Base-by-base conservation (phyloP, 2,797 vertebrate species). In the Onychomys arenicola region DNA sequence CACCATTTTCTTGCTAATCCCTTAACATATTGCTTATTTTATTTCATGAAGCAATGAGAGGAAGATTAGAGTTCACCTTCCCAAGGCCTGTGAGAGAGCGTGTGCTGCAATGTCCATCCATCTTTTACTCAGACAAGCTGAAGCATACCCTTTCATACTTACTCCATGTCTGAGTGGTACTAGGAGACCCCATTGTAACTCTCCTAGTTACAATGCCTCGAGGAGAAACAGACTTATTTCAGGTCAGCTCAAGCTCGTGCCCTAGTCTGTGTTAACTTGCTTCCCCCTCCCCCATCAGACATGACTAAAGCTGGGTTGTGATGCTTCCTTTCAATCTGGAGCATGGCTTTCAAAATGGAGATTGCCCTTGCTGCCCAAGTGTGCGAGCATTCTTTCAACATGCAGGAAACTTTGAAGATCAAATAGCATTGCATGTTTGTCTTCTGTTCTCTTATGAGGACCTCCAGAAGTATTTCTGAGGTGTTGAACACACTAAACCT, bases 261-360 rank as follows among this genome's bases (percentile, higher is more conserved):
- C 61, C 77, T 84, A 34, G n/a, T 84, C 52, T 17, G n/a, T 93
- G 25, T 40, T 95, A 6, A 80, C 87, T 84, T 95, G 32, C 88
- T 25, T 91, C 84, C 91, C 25, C 40, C 67, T 84, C 78, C 90
- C 80, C 49, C 83, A 7, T 71, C n/a, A 57, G 59, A 84, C 63
- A 29, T 83, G 17, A 34, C 37, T 63, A 75, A 34, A 29, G 4
- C 29, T 5, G 37, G 88, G 2, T 49, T 87, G 32, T 87, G 88
- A 95, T 32, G 71, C 86, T 96, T 57, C 4, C 16, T 92, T 93
- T 96, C 90, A 57, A 13, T 86, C 84, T 91, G 63, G 75, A 59
- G 23, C 82, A 90, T 59, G 84, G 63, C n/a, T n/a, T n/a, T n/a
- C n/a, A n/a, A n/a, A n/a, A n/a, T n/a, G n/a, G n/a, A n/a, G n/a